A percentile compares a stretch with the other conserved stretches of the same genome.
These are phyloP conservation scores for Botrylloides violaceus DNA, from an alignment of 23 tunicate species.

Conservation along the genomic window DNA sequence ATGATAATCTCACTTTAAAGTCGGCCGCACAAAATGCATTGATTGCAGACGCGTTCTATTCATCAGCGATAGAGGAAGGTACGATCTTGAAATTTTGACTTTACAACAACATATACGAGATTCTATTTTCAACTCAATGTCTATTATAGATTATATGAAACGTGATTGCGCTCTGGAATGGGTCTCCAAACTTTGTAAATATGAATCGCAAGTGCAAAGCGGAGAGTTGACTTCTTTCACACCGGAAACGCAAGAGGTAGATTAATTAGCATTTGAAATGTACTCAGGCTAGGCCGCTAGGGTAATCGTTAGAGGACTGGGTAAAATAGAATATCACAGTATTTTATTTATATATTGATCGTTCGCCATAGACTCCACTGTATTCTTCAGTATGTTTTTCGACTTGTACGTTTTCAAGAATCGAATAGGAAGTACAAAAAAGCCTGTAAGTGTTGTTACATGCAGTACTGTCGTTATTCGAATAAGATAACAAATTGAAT, in stretches of 20 bases:
- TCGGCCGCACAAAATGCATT: constrained; percentile 57
- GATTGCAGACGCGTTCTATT: constrained; percentile 52
- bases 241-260: constrained; percentile 67
- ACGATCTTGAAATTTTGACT: background rate
- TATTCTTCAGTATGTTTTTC: no score
- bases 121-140: background rate
- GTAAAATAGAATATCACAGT: no score
- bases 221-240: constrained; percentile 37
- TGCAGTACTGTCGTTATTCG: no score
- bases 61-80: constrained; percentile 59
- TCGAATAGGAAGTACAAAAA: no score
- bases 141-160: constrained; percentile 23
- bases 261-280: no score
- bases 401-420: no score
- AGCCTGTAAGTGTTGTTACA: no score
- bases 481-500: no score
- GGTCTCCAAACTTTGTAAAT: constrained; percentile 47
- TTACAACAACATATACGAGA: background rate
- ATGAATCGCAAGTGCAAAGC: constrained; percentile 23
- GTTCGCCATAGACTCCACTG: no score
- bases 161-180: constrained; percentile 34
- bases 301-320: no score
- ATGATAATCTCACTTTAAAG: constrained; percentile 34
- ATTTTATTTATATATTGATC: no score
- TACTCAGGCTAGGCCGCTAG: no score